Base-by-base conservation (phyloP, 1,140 invertebrate species). In the Tetramorium alpestre region DNA sequence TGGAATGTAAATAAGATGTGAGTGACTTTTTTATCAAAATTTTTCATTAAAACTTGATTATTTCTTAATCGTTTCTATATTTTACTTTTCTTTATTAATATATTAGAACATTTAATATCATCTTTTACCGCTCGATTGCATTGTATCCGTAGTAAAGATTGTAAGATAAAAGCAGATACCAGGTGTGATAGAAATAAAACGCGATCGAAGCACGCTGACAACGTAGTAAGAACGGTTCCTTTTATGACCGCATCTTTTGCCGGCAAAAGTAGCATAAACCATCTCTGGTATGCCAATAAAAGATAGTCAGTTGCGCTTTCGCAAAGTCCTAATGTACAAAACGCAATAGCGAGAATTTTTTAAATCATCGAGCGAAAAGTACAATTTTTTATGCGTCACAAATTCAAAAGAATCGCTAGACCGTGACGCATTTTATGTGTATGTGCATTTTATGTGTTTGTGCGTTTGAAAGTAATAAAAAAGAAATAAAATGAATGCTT, bases 191-290 rank as follows among this genome's bases (percentile, higher is more conserved):
- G 65, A 81, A 81, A 72, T 81, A 72, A 81, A 81, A 18, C 5
- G 65, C 16, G 16, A 81, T 81, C 49, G 78, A 56, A 33, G 78
- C 8, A 41, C 1, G 2, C 22, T 64, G 60, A 28, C 10, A 44
- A 5, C 22, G 18, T 78, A 28, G 8, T 22, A 25, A 56, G 33
- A 80, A 80, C 8, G 49, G 11, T 81, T 81, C 3, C 22, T 56
- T 81, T 81, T 72, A 72, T 38, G 65, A 44, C 13, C 38, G 28
- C 25, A 81, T 38, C 33, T 70, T 81, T 72, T 72, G 49, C 72
- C 28, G 49, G 11, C 22, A 58, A 72, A 81, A 81, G 38, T 44
- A 81, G 49, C 49, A 56, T 81, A 56, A 72, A 56, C 78, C 16
- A 22, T 81, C 11, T 13, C 22, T 70, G 28, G 16, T 58, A 69